A percentile compares a stretch with the other conserved stretches of the same genome.
Conservation (phyloP, 2,113 vertebrate species). For the Ibidorhyncha struthersii region DNA sequence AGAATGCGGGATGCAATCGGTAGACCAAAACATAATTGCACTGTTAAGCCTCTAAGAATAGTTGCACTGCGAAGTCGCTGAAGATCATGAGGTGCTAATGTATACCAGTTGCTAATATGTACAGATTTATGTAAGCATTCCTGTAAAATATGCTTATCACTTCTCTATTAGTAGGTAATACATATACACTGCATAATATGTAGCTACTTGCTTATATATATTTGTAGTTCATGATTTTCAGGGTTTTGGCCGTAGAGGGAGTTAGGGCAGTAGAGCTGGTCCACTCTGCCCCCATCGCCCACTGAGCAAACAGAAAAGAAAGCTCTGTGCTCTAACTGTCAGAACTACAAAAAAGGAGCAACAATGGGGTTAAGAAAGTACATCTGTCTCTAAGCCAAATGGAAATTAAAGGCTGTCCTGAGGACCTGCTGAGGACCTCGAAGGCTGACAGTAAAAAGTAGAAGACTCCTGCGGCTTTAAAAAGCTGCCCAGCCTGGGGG, state of each 20-base stretch:
- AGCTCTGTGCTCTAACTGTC: not conserved
- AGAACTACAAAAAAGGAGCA: not conserved
- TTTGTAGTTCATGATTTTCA: not conserved
- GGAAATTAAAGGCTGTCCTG: not conserved
- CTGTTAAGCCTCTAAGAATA: not conserved
- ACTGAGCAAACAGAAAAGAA: not conserved
- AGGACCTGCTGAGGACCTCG: not conserved
- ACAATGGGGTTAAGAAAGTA: not conserved
- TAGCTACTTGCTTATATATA: not conserved
- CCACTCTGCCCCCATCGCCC: not conserved
- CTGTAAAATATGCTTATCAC: not conserved
- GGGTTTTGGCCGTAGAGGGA: not conserved
- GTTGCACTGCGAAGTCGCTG: not conserved
- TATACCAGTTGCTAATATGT: not conserved
- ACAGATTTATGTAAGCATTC: not conserved
- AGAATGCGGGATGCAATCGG: not conserved
- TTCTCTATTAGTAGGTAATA: not conserved
- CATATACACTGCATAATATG: not conserved
- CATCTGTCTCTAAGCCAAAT: not conserved
- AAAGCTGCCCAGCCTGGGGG: not conserved
- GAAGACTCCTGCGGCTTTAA: not conserved
- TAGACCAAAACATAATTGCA: not conserved
- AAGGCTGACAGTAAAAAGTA: not conserved
- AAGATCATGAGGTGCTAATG: not conserved
- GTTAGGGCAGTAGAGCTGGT: not conserved